These are phyloP conservation scores for Notolabrus celidotus DNA, from an alignment of 2,797 vertebrate species.

Conservation along the genomic window DNA sequence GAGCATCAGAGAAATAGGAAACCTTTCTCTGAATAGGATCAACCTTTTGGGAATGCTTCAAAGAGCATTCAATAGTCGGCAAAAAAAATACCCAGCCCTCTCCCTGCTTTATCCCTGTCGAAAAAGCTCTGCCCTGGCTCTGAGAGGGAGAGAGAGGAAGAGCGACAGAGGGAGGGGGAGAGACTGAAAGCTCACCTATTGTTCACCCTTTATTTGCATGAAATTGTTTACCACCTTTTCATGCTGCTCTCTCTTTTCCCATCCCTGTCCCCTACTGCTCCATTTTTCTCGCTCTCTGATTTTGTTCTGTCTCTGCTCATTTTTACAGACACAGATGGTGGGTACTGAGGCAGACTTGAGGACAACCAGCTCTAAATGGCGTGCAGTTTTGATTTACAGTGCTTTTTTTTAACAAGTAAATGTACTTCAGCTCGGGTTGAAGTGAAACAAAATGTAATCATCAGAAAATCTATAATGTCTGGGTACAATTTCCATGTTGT, in stretches of 20 bases:
- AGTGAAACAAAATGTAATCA: neutral
- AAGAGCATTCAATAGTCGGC: conserved; percentile 82
- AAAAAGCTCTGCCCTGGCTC: conserved; percentile 77
- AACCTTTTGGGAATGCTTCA: conserved; percentile 87
- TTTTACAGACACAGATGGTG: conserved; percentile 57
- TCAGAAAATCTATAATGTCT: conserved; percentile 5
- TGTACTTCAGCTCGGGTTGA: neutral
- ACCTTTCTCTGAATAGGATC: conserved; percentile 84
- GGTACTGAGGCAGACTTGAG: conserved; percentile 42
- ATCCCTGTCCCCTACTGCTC: conserved; percentile 67
- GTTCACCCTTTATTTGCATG: conserved; percentile 83
- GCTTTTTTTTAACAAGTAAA: conserved; percentile 7
- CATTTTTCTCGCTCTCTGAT: conserved; percentile 61
- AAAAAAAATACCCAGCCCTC: conserved; percentile 60
- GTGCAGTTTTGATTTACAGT: neutral
- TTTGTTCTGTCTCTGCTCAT: conserved; percentile 54
- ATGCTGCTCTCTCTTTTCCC: conserved; percentile 70
- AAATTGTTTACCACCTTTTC: conserved; percentile 84
- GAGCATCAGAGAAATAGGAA: conserved; percentile 85
- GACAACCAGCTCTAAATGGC: conserved; percentile 52
- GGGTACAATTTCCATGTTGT: neutral
- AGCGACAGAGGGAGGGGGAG: conserved; percentile 53
- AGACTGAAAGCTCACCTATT: conserved; percentile 77
- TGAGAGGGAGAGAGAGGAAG: conserved; percentile 55
- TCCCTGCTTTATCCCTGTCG: conserved; percentile 76